phyloP scores from a whole-genome alignment of 2,888 invertebrate genomes.

The Polymixis lichenea region DNA sequence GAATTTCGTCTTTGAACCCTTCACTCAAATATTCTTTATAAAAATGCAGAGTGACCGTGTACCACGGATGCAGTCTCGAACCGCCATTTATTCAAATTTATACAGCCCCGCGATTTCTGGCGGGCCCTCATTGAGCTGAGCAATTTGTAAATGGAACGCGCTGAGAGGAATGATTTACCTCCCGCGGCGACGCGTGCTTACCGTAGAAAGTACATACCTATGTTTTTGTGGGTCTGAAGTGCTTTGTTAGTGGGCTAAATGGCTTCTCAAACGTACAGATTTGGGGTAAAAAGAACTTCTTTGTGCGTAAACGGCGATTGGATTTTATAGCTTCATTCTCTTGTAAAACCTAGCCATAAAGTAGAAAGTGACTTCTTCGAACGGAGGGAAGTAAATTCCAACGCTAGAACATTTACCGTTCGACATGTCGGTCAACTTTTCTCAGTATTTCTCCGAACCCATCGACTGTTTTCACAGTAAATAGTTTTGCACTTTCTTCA shows the following conservation, averaged over 20 bases:
- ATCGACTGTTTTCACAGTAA: constrained; percentile 36
- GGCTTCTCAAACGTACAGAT: constrained; percentile 31
- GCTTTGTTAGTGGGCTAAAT: constrained; percentile 56
- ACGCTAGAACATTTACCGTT: constrained; percentile 37
- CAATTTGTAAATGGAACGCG: constrained; percentile 87
- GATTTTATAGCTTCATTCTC: background rate
- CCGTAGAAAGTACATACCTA: constrained; percentile 43
- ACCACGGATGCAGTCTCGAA: constrained; percentile 71
- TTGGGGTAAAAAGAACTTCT: background rate
- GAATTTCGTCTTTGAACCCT: constrained; percentile 18
- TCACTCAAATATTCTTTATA: constrained; percentile 55
- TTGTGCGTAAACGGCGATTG: background rate
- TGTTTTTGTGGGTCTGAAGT: constrained; percentile 51
- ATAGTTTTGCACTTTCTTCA: constrained; percentile 52
- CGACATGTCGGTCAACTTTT: constrained; percentile 17
- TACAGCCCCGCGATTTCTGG: constrained; percentile 80
- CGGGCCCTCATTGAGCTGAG: constrained; percentile 79
- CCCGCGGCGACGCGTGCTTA: constrained; percentile 68
- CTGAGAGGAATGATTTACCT: constrained; percentile 76
- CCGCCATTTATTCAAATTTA: constrained; percentile 85
- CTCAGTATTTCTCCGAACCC: constrained; percentile 18
- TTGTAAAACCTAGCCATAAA: background rate
- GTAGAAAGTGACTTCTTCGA: constrained; percentile 3
- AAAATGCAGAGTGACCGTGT: constrained; percentile 74
- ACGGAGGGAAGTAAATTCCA: background rate